A percentile compares a stretch with the other conserved stretches of the same genome.
phyloP scores from a whole-genome alignment of 2,888 invertebrate species.

The Andrena bucephala region DNA sequence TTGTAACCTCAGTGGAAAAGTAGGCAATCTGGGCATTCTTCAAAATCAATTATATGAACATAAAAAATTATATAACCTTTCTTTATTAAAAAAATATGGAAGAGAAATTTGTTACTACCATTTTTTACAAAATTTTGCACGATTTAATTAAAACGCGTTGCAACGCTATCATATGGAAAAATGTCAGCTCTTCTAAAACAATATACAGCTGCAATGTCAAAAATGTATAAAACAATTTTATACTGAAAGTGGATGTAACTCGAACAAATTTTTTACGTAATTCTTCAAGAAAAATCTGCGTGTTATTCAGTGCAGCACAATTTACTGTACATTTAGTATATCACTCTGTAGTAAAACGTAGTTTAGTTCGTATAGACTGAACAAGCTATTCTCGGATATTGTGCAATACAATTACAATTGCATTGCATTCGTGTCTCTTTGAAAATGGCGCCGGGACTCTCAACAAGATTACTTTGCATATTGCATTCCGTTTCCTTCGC shows the following conservation, averaged over 20 bases:
- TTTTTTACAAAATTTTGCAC: neutral
- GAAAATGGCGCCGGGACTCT: slow-evolving; percentile 1
- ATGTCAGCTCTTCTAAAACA: too few species aligned
- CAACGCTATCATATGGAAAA: neutral
- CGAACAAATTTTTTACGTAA: too few species aligned
- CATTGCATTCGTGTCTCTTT: neutral
- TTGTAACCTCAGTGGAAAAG: neutral
- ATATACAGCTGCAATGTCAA: too few species aligned
- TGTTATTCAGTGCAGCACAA: too few species aligned
- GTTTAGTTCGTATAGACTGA: neutral
- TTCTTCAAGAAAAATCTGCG: too few species aligned
- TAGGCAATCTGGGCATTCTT: neutral
- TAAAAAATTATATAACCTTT: neutral
- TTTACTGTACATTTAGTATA: too few species aligned
- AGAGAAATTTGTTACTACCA: too few species aligned
- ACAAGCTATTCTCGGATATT: neutral
- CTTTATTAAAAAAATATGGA: too few species aligned
- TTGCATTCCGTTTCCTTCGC: slow-evolving; percentile 8
- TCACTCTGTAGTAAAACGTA: too few species aligned
- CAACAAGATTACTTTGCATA: slow-evolving; percentile 19
- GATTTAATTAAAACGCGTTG: too few species aligned
- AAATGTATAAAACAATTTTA: too few species aligned
- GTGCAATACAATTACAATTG: slow-evolving; percentile 2
- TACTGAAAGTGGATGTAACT: too few species aligned
- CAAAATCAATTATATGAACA: neutral